Evolutionary conservation across 2,888 invertebrate species (phyloP).

Genomic region (Cheilosia impressa): DNA sequence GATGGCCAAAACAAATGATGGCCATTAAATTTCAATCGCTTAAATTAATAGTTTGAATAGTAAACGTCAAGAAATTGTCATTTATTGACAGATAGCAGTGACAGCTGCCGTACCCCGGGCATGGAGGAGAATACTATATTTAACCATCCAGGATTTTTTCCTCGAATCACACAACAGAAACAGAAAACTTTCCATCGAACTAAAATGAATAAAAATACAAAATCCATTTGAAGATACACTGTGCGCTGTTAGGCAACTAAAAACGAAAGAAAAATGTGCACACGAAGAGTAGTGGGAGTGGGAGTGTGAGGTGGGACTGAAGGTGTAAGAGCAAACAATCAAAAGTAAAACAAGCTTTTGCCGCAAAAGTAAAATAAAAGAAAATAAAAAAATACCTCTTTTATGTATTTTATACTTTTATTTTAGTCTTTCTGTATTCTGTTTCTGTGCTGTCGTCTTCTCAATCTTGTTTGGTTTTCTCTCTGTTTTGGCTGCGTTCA

Average conservation of each 20-base stretch:
- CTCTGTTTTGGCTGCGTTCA: conserved; percentile 38
- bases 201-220: conserved; percentile 7
- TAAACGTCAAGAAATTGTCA: conserved; percentile 9
- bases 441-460: neutral
- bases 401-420: conserved; percentile 28
- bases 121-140: conserved; percentile 10
- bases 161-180: neutral
- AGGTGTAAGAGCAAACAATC: conserved; percentile 60
- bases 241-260: conserved; percentile 48
- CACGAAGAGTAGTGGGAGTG: neutral
- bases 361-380: conserved; percentile 37
- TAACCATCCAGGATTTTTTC: conserved; percentile 10
- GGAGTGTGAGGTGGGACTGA: conserved; percentile 24
- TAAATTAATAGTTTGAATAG: neutral
- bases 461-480: conserved; percentile 12
- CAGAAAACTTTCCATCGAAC: conserved; percentile 35
- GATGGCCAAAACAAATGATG: too few relatives aligned
- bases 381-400: neutral
- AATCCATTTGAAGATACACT: conserved; percentile 23
- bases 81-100: conserved; percentile 17
- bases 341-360: conserved; percentile 68
- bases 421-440: conserved; percentile 1
- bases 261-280: conserved; percentile 32
- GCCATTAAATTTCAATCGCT: neutral
- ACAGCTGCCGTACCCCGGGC: neutral